These are phyloP conservation scores for Toxotes jaculatrix DNA, from an alignment of 2,113 vertebrate genomes.

Conservation along the genomic window DNA sequence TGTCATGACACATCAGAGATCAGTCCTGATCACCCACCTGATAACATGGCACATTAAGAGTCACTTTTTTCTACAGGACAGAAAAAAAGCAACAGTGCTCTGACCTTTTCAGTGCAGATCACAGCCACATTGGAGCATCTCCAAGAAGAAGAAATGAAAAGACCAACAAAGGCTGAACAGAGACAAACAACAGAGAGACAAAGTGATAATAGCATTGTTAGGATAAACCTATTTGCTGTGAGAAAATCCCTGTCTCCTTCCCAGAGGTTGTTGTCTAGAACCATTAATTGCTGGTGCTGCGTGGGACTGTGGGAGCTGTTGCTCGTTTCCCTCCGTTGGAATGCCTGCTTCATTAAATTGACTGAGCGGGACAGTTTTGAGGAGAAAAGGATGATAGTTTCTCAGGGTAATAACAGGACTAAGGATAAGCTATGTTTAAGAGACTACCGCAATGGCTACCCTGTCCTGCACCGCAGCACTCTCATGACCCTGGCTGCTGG, in stretches of 20 bases:
- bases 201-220: background rate
- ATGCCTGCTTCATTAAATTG: conserved; percentile 75
- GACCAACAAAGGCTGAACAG: no score
- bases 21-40: background rate
- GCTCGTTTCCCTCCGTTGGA: conserved; percentile 67
- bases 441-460: conserved; percentile 79
- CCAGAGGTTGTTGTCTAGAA: conserved; percentile 65
- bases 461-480: conserved; percentile 69
- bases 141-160: background rate
- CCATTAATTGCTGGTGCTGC: conserved; percentile 81
- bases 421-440: conserved; percentile 82
- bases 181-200: background rate
- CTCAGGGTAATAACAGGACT: conserved; percentile 91
- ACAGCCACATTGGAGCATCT: no score
- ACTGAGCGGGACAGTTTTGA: conserved; percentile 78
- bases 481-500: conserved; percentile 74
- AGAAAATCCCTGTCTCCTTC: conserved; percentile 38
- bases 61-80: background rate
- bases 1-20: no score
- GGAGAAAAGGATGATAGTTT: conserved; percentile 87
- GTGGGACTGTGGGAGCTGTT: conserved; percentile 69
- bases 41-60: background rate
- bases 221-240: conserved; percentile 16
- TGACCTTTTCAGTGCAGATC: background rate
- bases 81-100: background rate